These are phyloP conservation scores for Saturnia japonica DNA, from an alignment of 2,888 invertebrate genomes.

Conservation along the genomic window DNA sequence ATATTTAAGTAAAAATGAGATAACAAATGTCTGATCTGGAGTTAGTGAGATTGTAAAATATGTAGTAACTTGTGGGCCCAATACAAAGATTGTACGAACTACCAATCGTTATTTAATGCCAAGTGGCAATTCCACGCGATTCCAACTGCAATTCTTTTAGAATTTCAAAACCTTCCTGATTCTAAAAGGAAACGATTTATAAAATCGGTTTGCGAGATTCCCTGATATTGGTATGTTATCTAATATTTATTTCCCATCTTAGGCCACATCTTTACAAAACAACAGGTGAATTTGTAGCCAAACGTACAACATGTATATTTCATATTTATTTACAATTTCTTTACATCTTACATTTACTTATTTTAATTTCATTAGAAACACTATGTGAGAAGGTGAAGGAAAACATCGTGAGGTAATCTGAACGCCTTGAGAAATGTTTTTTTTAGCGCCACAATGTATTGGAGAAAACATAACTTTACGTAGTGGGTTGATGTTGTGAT, in stretches of 20 bases:
- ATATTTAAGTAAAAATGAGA: background rate
- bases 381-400: too few relatives aligned
- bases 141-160: background rate
- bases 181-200: background rate
- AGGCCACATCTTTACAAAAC: background rate
- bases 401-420: too few relatives aligned
- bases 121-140: background rate
- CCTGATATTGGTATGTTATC: background rate
- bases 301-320: too few relatives aligned
- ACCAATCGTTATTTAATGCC: background rate
- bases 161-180: background rate
- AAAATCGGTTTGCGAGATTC: background rate
- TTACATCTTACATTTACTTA: too few relatives aligned
- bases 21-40: background rate
- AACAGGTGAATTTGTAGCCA: background rate
- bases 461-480: too few relatives aligned
- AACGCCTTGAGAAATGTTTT: too few relatives aligned
- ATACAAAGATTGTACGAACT: slow-evolving; percentile 17
- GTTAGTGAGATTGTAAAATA: background rate
- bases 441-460: too few relatives aligned
- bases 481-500: too few relatives aligned
- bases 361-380: too few relatives aligned
- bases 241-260: background rate
- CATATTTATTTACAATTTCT: too few relatives aligned
- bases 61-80: background rate